Percentiles rank a stretch among this genome's conserved stretches.
phyloP scores from a whole-genome alignment of 2,888 invertebrate species.

The Oligia latruncula region DNA sequence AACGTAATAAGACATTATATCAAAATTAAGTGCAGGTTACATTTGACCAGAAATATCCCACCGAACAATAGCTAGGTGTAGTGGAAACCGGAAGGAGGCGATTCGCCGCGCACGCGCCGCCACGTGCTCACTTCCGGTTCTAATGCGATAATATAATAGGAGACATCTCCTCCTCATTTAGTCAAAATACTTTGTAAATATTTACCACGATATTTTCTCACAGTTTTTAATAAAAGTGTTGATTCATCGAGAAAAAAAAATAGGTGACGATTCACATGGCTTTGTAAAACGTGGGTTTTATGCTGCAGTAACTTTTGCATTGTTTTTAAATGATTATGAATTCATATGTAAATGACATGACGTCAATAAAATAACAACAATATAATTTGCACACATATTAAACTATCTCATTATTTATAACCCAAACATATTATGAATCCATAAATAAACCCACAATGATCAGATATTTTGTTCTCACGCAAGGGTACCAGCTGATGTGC shows the following conservation, averaged over 20 bases:
- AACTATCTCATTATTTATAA: not conserved
- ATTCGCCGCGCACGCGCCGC: slow-evolving; percentile 85
- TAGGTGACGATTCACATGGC: slow-evolving; percentile 41
- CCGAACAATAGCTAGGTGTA: slow-evolving; percentile 61
- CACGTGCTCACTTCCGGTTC: slow-evolving; percentile 86
- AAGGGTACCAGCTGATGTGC: not conserved
- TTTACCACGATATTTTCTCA: slow-evolving; percentile 76
- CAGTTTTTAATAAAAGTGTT: slow-evolving; percentile 67
- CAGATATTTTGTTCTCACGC: slow-evolving; percentile 41
- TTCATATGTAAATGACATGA: not conserved
- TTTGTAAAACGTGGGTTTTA: slow-evolving; percentile 13
- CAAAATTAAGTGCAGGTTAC: slow-evolving; percentile 52
- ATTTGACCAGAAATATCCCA: slow-evolving; percentile 57
- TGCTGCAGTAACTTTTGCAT: not conserved
- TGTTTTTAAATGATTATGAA: not conserved
- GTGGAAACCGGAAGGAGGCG: slow-evolving; percentile 83
- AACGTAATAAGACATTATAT: slow-evolving; percentile 39
- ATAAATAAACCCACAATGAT: not conserved
- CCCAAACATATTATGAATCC: not conserved
- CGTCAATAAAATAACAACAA: not conserved
- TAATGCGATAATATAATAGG: slow-evolving; percentile 89
- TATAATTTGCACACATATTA: not conserved
- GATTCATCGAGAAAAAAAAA: slow-evolving; percentile 35
- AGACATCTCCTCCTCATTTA: slow-evolving; percentile 87
- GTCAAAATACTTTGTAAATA: slow-evolving; percentile 74